Evolutionary conservation across 1,140 invertebrate species (phyloP), one percentile per base, ranked within the genome.

Genomic region (Apis florea): DNA sequence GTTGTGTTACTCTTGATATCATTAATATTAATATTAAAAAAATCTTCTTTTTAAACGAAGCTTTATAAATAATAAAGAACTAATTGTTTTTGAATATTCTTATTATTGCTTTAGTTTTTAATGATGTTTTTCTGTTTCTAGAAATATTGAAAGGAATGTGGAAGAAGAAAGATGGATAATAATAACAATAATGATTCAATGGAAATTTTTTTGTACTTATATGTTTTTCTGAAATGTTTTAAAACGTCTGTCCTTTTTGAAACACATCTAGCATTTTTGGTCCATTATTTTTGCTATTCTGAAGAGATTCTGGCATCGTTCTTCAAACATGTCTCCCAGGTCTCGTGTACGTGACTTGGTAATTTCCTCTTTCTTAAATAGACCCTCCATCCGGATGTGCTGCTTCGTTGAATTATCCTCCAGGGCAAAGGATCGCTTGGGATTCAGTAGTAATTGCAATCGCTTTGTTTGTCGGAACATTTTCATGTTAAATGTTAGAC

Each of bases 321-420:
- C 31, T 66, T 66, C 63, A 66, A 66, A 66, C 63, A 21, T 40
- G 31, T 66, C 63, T 11, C 31, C 31, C 26, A 21, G 26, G 1
- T 26, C 24, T 66, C 3, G 26, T 40, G 31, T 21, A 66, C 63
- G 63, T 66, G 31, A 66, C 31, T 66, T 21, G 3, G 63, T 66
- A 66, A 66, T 66, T 66, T 66, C 63, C 63, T 66, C 63, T 66
- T 47, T 66, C 64, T 47, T n/a, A 47, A 66, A 66, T 47, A 40
- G 12, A 47, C 21, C 31, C 40, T n/a, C n/a, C 21, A 15, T 19
- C n/a, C n/a, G 64, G 12, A n/a, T 47, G 11, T 9, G 19, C 31
- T 5, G 63, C 31, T 64, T 40, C 6, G 31, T 64, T 47, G 19
- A n/a, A 31, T 40, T 15, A 40, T 6, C 47, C 0, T 13, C 21